These are phyloP conservation scores for Terrapene triunguis DNA, from an alignment of 2,113 vertebrate species.

Conservation along the genomic window DNA sequence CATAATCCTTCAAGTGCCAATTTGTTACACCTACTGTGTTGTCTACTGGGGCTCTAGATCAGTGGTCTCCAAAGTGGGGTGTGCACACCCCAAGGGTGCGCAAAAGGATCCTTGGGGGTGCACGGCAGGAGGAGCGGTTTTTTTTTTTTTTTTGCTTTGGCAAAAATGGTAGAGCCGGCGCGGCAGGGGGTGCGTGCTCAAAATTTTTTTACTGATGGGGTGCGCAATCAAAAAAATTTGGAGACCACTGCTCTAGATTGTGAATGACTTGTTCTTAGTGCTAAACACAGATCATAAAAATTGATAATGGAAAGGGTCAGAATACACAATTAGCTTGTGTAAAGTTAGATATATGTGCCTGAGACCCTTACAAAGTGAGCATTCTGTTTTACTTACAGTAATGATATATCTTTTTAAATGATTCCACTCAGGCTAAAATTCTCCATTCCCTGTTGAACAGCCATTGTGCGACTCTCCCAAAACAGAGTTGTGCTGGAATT, in stretches of 20 bases:
- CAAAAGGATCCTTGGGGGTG: too few relatives aligned
- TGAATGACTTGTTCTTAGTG: not conserved
- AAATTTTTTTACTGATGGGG: too few relatives aligned
- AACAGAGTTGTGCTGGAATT: constrained; percentile 68
- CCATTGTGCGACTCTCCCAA: constrained; percentile 57
- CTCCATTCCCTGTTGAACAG: constrained; percentile 65
- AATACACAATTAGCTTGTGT: not conserved
- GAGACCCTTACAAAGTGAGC: not conserved
- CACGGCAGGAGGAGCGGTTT: too few relatives aligned
- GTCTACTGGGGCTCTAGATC: not conserved
- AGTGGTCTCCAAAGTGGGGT: too few relatives aligned
- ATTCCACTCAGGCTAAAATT: constrained; percentile 65
- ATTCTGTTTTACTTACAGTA: constrained; percentile 19
- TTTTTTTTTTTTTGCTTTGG: too few relatives aligned
- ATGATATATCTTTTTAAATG: constrained; percentile 55
- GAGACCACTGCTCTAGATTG: not conserved
- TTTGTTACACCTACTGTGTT: constrained; percentile 29
- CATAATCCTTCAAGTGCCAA: constrained; percentile 35
- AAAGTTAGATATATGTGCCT: constrained; percentile 23
- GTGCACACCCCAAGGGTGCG: too few relatives aligned
- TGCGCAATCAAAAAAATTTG: too few relatives aligned
- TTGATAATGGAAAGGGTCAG: not conserved
- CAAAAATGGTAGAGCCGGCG: too few relatives aligned
- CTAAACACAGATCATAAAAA: not conserved
- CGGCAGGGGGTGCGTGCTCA: too few relatives aligned